Percentiles rank a stretch among this genome's conserved stretches.
Conservation (phyloP, 1,140 invertebrate species). For the Drosophila elegans region DNA sequence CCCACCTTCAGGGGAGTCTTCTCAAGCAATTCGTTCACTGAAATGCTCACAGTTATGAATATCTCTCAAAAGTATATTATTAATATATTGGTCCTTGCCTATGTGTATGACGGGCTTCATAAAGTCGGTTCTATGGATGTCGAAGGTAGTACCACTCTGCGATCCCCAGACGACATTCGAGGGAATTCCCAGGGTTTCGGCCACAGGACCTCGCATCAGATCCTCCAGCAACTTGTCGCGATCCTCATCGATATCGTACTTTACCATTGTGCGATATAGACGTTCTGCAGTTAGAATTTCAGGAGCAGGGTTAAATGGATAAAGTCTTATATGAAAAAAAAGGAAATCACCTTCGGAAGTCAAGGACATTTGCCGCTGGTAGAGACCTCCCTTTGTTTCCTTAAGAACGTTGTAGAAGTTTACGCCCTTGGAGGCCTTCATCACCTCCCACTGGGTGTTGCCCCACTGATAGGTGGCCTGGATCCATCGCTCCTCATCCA, state of each 20-base stretch:
- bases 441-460: slow-evolving; percentile 87
- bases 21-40: slow-evolving; percentile 90
- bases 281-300: slow-evolving; percentile 37
- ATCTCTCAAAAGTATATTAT: neutral
- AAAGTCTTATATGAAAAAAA: neutral
- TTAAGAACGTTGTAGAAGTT: slow-evolving; percentile 93
- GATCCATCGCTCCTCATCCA: slow-evolving; percentile 86
- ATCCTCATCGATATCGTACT: slow-evolving; percentile 68
- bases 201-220: slow-evolving; percentile 91
- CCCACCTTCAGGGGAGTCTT: slow-evolving; percentile 86
- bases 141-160: slow-evolving; percentile 88
- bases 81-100: slow-evolving; percentile 84
- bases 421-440: slow-evolving; percentile 87
- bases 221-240: slow-evolving; percentile 82
- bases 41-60: neutral
- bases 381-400: slow-evolving; percentile 55
- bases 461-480: slow-evolving; percentile 89
- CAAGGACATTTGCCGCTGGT: slow-evolving; percentile 63
- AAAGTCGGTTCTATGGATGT: slow-evolving; percentile 89
- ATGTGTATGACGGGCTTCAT: slow-evolving; percentile 93
- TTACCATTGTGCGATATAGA: slow-evolving; percentile 67
- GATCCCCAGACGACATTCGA: slow-evolving; percentile 87
- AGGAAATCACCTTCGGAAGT: slow-evolving; percentile 22
- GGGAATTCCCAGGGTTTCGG: slow-evolving; percentile 88
- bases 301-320: neutral